Evolutionary conservation across 2,888 invertebrate species (phyloP), one percentile per base, ranked within the genome.

Genomic region (Dimorphilus gyrociliatus): DNA sequence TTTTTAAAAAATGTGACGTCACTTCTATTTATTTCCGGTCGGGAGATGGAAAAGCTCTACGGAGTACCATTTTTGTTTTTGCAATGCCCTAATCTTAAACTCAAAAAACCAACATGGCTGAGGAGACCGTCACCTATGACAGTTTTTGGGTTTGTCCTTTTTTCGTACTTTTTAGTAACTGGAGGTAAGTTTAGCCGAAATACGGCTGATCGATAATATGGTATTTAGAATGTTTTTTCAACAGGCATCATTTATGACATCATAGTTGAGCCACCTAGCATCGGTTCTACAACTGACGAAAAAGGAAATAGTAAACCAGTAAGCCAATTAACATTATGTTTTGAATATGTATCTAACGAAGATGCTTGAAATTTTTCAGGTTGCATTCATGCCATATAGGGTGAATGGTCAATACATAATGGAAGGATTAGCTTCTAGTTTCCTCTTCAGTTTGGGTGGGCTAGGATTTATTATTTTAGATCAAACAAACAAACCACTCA

Each of bases 331-430:
- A 10, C 21, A 21, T 21, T n/a, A n/a, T n/a, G n/a, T n/a, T n/a
- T n/a, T n/a, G n/a, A n/a, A n/a, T n/a, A n/a, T n/a, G n/a, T n/a
- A n/a, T n/a, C n/a, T n/a, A 18, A 12, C 4, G 2, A 12, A n/a
- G n/a, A n/a, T n/a, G n/a, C n/a, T n/a, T n/a, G n/a, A n/a, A n/a
- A n/a, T n/a, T n/a, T n/a, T n/a, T 32, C 53, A 78, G 77, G 78
- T 86, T 4, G 92, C 92, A 1, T 92, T 94, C 56, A 88, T 94
- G 88, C 90, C 90, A 0, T 90, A 90, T 60, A 71, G 94, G 43
- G 88, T 97, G 0, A 97, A 97, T 64, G 94, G 94, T 0, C 94
- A 97, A 59, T 97, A 94, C 57, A 97, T 97, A 33, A 90, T 97
- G 88, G 97, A 97, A 67, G 94, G 97, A 1, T 66, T 97, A 38